phyloP scores from a whole-genome alignment of 2,797 vertebrate species.

The Microctenopoma steveboyesi region DNA sequence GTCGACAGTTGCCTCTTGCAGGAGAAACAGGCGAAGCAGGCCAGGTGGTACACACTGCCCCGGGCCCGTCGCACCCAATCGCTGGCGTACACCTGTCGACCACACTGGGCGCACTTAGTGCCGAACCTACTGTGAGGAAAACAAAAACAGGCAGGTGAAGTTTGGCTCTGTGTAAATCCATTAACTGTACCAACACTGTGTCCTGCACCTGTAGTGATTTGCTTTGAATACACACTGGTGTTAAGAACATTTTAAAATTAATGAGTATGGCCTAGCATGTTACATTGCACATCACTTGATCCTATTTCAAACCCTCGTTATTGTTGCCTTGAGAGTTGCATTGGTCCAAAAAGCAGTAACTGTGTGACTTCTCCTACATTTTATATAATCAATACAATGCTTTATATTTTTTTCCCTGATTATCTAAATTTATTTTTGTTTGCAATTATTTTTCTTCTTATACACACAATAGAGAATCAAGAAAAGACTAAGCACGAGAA shows the following conservation, averaged over 20 bases:
- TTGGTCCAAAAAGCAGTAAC: neutral
- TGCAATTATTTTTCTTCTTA: neutral
- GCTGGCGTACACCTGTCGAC: conserved; percentile 96
- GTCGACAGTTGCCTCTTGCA: conserved; percentile 98
- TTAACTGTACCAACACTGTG: neutral
- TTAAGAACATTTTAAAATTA: neutral
- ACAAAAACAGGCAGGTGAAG: conserved; percentile 38
- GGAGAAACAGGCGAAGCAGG: conserved; percentile 98
- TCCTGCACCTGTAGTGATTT: neutral
- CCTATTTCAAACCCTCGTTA: neutral
- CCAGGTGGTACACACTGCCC: conserved; percentile 96
- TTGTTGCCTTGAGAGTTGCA: neutral
- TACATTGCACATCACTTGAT: neutral
- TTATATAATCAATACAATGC: too few relatives aligned
- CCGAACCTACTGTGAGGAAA: conserved; percentile 92
- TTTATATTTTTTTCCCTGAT: neutral
- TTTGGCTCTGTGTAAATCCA: conserved; percentile 1
- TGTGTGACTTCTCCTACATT: neutral
- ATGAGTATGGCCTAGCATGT: neutral
- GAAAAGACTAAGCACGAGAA: neutral
- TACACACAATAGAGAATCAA: neutral
- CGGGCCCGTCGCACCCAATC: conserved; percentile 97
- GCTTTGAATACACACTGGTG: neutral
- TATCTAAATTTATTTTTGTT: neutral
- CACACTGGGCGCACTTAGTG: conserved; percentile 96